Evolutionary conservation across 2,888 invertebrate genomes (phyloP), one percentile per base, ranked within the genome.

Genomic region (Calameuta idolon): DNA sequence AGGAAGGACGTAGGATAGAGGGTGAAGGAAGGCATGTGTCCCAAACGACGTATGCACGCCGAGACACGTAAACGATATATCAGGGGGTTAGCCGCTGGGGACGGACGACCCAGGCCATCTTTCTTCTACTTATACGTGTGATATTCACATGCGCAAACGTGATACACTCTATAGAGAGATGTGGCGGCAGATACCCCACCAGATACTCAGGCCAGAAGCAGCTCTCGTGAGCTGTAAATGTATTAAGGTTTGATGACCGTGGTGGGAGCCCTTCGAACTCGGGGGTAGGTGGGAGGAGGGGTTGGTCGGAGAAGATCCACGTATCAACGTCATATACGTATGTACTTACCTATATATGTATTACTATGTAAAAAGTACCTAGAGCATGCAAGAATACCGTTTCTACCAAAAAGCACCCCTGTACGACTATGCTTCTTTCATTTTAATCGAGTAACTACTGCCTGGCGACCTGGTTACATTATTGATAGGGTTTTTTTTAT

Each of bases 11-110:
- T 76, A 79, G 82, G 84, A 80, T 76, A 76, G 81, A 79, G 74
- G 79, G 76, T 78, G 81, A 84, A 35, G 69, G 87, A 86, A 82
- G 87, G 87, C 89, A 88, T 89, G 89, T 90, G 91, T 90, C 90
- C 88, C 90, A 89, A 91, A 91, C 90, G 90, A 90, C 90, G 89
- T 90, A 90, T 90, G 90, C 90, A 90, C 89, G 89, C 87, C 88
- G 90, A 89, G 90, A 90, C 91, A 91, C 91, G 91, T 91, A 91
- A 91, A 90, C 91, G 91, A 91, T 91, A 91, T 91, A 91, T 91
- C 91, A 91, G 90, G 88, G 90, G 91, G 91, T 91, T 91, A 91
- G 90, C 91, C 91, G 88, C 90, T 90, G 89, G 91, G 91, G 91
- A 91, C 90, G 89, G 87, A 89, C 89, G 90, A 90, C 88, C 89